These are phyloP conservation scores for Nephrotoma guestfalica DNA, from an alignment of 2,888 invertebrate genomes.

Conservation along the genomic window DNA sequence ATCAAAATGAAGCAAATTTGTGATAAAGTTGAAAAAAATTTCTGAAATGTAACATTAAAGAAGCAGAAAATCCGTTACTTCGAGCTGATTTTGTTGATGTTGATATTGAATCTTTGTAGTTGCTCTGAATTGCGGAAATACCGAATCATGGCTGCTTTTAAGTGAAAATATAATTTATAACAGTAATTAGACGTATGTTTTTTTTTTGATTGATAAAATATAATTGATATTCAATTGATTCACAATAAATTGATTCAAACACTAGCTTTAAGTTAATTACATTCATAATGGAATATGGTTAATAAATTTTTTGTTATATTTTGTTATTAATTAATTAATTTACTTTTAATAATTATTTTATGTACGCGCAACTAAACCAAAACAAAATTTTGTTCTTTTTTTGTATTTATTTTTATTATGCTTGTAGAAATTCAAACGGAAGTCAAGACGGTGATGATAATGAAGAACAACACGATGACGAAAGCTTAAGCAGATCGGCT, in stretches of 20 bases:
- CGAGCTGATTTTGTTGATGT: no score
- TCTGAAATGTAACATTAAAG: no score
- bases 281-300: not conserved
- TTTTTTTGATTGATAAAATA: no score
- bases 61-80: no score
- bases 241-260: not conserved
- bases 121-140: no score
- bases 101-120: no score
- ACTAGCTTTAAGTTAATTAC: not conserved
- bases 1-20: no score
- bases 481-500: constrained; percentile 78
- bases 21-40: no score
- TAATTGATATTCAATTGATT: not conserved
- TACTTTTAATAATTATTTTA: not conserved
- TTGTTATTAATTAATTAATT: not conserved
- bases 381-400: not conserved
- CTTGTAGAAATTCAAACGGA: constrained; percentile 50
- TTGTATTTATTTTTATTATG: not conserved
- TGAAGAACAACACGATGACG: constrained; percentile 36
- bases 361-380: not conserved
- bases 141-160: no score
- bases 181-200: no score
- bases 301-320: not conserved
- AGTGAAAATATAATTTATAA: no score
- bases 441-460: constrained; percentile 54